phyloP scores from a whole-genome alignment of 2,797 vertebrate genomes.

The Mastacembelus armatus region DNA sequence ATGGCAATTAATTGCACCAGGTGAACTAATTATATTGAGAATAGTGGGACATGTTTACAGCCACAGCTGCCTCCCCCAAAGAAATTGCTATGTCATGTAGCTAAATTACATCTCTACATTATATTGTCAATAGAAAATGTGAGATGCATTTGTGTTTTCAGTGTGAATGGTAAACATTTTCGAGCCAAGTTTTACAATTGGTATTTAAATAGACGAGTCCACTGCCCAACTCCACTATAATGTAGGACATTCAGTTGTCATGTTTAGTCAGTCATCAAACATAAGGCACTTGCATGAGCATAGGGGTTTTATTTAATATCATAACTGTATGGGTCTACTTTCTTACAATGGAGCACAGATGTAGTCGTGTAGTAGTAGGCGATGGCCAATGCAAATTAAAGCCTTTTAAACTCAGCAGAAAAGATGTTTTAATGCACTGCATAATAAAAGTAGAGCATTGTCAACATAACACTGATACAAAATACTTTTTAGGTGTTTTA shows the following conservation, averaged over 20 bases:
- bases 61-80: background rate
- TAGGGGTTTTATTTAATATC: too few species aligned
- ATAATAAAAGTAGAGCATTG: too few species aligned
- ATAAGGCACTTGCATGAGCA: too few species aligned
- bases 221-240: too few species aligned
- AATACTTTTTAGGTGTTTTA: too few species aligned
- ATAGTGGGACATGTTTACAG: background rate
- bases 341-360: background rate
- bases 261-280: background rate
- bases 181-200: background rate
- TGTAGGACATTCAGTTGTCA: background rate
- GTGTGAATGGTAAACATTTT: background rate
- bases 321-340: too few species aligned
- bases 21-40: conserved; percentile 7
- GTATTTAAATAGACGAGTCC: too few species aligned
- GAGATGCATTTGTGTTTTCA: background rate
- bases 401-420: background rate
- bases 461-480: too few species aligned
- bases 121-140: background rate
- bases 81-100: background rate
- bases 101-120: background rate
- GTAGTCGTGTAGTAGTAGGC: background rate
- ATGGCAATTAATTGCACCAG: background rate
- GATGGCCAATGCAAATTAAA: background rate
- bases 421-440: too few species aligned